Evolutionary conservation across 2,888 invertebrate genomes (phyloP).

Genomic region (Amblyteles armatorius): DNA sequence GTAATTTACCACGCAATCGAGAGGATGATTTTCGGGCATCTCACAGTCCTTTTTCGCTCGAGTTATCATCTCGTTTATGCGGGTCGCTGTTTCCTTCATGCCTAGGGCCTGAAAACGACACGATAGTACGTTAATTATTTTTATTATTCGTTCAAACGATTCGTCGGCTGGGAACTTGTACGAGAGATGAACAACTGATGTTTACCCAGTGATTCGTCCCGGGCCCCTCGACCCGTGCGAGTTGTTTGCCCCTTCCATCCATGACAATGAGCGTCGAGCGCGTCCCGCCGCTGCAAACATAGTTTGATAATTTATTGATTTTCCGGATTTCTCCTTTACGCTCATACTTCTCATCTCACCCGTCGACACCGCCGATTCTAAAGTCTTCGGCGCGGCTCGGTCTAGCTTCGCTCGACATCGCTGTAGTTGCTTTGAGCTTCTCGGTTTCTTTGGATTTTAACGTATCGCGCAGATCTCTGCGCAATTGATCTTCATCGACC

Average conservation of each 20-base stretch:
- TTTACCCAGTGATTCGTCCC: conserved; percentile 93
- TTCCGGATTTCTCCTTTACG: too few species aligned
- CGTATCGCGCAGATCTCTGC: conserved; percentile 66
- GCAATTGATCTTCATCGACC: conserved; percentile 73
- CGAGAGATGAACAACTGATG: conserved; percentile 71
- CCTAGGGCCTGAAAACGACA: conserved; percentile 87
- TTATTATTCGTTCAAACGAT: background rate
- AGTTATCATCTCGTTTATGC: conserved; percentile 91
- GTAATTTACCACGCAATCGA: conserved; percentile 89
- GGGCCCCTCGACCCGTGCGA: conserved; percentile 89
- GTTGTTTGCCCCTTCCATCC: conserved; percentile 89
- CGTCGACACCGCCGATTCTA: conserved; percentile 82
- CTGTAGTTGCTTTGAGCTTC: conserved; percentile 32
- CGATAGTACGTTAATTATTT: conserved; percentile 19
- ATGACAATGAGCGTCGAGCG: conserved; percentile 93
- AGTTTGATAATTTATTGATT: too few species aligned
- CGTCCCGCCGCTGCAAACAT: conserved; percentile 91
- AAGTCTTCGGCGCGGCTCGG: conserved; percentile 72
- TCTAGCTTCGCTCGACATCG: conserved; percentile 51
- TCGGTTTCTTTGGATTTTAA: conserved; percentile 28
- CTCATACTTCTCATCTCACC: conserved; percentile 75
- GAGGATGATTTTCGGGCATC: conserved; percentile 86
- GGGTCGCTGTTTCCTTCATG: conserved; percentile 90
- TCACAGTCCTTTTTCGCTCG: conserved; percentile 88
- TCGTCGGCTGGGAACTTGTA: background rate